Evolutionary conservation across 2,888 invertebrate species (phyloP).

Genomic region (Drosophila nigritarsus): DNA sequence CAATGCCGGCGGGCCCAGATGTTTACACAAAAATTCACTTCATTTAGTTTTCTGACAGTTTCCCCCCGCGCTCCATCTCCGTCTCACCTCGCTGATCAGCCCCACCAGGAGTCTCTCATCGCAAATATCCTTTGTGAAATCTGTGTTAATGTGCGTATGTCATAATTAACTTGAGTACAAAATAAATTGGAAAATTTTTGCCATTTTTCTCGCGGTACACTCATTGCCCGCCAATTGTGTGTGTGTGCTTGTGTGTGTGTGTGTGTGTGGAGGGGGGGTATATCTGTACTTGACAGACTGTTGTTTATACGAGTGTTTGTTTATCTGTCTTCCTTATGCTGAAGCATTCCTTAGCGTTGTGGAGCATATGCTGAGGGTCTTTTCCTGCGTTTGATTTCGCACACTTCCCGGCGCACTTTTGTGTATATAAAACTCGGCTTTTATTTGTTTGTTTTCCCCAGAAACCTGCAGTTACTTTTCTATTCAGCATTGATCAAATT

Average conservation of each 20-base stretch:
- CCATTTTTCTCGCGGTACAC: slow-evolving; percentile 23
- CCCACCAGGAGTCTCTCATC: background rate
- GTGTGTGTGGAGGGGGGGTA: slow-evolving; percentile 1
- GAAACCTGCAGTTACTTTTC: slow-evolving; percentile 5
- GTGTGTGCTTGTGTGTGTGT: slow-evolving; percentile 9
- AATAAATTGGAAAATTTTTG: slow-evolving; percentile 52
- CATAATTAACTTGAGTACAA: slow-evolving; percentile 62
- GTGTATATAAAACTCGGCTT: slow-evolving; percentile 6
- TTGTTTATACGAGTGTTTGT: slow-evolving; percentile 24
- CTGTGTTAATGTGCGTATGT: slow-evolving; percentile 52
- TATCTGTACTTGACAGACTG: slow-evolving; percentile 21
- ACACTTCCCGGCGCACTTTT: slow-evolving; percentile 36
- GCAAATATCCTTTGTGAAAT: slow-evolving; percentile 45
- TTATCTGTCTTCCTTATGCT: slow-evolving; percentile 19
- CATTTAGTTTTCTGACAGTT: slow-evolving; percentile 68
- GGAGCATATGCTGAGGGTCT: slow-evolving; percentile 40
- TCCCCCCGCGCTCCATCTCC: background rate
- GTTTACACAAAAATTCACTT: slow-evolving; percentile 74
- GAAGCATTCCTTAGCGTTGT: slow-evolving; percentile 25
- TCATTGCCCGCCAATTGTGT: slow-evolving; percentile 26
- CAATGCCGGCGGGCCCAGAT: slow-evolving; percentile 57
- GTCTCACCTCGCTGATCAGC: background rate
- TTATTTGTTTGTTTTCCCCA: slow-evolving; percentile 24
- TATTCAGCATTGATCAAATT: background rate
- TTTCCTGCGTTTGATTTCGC: slow-evolving; percentile 50